A percentile compares a stretch with the other conserved stretches of the same genome.
Conservation (phyloP, 1,140 invertebrate species). For the Trachymyrmex septentrionalis region DNA sequence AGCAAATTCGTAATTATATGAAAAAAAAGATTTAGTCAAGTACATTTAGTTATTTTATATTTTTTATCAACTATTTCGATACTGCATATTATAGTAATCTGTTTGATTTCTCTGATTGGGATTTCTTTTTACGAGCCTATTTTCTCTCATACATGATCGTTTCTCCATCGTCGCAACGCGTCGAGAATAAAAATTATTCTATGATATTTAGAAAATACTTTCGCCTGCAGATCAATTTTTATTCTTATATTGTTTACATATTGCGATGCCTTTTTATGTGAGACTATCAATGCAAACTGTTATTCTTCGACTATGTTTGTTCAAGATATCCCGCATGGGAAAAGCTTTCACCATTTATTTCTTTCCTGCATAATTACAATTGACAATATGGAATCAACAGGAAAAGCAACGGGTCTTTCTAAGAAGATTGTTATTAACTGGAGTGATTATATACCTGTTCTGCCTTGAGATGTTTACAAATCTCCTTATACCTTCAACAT, state of each 20-base stretch:
- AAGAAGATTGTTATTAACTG: background rate
- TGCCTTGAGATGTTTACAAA: background rate
- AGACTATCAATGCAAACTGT: background rate
- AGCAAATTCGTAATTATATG: background rate
- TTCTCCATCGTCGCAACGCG: background rate
- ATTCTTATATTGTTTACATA: background rate
- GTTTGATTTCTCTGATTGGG: background rate
- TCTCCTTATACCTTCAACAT: background rate
- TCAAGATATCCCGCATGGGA: background rate
- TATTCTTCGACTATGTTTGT: background rate
- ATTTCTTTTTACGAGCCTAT: background rate
- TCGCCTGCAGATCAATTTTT: background rate
- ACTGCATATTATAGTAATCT: background rate
- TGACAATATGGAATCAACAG: background rate
- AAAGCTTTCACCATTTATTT: slow-evolving; percentile 7
- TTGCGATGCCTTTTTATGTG: background rate
- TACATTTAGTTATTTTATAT: slow-evolving; percentile 7
- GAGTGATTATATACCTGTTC: background rate
- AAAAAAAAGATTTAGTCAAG: background rate
- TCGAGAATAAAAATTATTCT: background rate
- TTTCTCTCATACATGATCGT: background rate
- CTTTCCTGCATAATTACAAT: background rate
- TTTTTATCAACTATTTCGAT: background rate
- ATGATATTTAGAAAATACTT: background rate
- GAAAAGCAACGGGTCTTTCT: background rate